Percentiles rank a stretch among this genome's conserved stretches.
phyloP scores from a whole-genome alignment of 2,888 invertebrate species.

The Craniophora ligustri region DNA sequence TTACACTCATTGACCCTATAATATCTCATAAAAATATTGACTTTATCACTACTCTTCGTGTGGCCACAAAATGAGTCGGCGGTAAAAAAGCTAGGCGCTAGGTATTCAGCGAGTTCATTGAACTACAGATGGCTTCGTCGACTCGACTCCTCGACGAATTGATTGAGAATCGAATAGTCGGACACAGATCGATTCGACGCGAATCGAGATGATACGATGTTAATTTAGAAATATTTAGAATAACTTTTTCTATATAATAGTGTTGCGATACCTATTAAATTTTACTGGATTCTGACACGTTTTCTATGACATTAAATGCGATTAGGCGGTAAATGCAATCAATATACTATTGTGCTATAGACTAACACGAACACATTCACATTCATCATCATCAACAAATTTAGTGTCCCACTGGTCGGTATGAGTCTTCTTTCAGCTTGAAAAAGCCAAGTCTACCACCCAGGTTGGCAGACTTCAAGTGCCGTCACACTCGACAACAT shows the following conservation, averaged over 20 bases:
- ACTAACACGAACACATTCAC: too few species aligned
- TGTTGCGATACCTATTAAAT: slow-evolving; percentile 40
- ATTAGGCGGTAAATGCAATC: background rate
- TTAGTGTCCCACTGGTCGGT: too few species aligned
- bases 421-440: too few species aligned
- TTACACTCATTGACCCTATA: slow-evolving; percentile 39
- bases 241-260: slow-evolving; percentile 45
- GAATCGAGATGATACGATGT: slow-evolving; percentile 60
- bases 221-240: slow-evolving; percentile 59
- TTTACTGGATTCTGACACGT: slow-evolving; percentile 49
- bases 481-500: too few species aligned
- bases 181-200: slow-evolving; percentile 67
- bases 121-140: slow-evolving; percentile 52
- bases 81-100: slow-evolving; percentile 49
- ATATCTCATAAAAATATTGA: slow-evolving; percentile 44
- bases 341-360: too few species aligned
- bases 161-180: slow-evolving; percentile 80
- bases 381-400: too few species aligned
- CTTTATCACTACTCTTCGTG: slow-evolving; percentile 37
- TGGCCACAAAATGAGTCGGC: slow-evolving; percentile 34
- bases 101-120: slow-evolving; percentile 58
- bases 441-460: too few species aligned
- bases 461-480: too few species aligned
- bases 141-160: slow-evolving; percentile 73
- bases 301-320: slow-evolving; percentile 21